Percentiles rank a stretch among this genome's conserved stretches.
phyloP scores from a whole-genome alignment of 2,797 vertebrate species.

The Cyclura pinguis region DNA sequence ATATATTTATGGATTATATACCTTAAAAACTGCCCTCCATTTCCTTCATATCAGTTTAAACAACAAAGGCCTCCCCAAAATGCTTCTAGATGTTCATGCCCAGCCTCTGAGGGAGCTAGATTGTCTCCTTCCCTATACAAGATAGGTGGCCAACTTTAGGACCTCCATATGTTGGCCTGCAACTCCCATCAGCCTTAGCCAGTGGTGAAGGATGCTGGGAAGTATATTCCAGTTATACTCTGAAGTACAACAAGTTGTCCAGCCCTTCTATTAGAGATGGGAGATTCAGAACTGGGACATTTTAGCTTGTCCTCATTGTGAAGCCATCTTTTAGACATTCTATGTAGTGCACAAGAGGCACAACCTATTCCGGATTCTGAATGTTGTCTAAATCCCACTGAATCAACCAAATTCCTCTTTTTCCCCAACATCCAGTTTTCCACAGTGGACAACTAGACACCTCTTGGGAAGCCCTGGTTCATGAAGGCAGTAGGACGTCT shows the following conservation, averaged over 20 bases:
- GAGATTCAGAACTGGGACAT: not conserved
- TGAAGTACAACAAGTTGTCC: not conserved
- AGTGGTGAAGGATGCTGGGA: too few species aligned
- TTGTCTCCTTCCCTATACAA: too few species aligned
- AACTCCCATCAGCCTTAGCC: too few species aligned
- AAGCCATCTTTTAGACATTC: not conserved
- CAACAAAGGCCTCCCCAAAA: not conserved
- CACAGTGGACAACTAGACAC: not conserved
- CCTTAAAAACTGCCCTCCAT: not conserved
- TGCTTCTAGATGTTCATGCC: not conserved
- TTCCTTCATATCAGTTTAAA: not conserved
- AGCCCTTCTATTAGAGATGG: not conserved
- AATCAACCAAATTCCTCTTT: not conserved
- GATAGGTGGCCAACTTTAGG: not conserved
- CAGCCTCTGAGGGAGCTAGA: not conserved
- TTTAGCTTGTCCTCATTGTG: not conserved
- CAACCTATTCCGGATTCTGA: not conserved
- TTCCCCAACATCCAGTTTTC: not conserved
- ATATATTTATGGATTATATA: not conserved
- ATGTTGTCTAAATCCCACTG: not conserved
- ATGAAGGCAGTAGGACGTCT: not conserved
- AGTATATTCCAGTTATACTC: too few species aligned
- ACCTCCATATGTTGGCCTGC: too few species aligned
- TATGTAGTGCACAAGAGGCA: not conserved
- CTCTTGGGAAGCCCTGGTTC: not conserved